These are phyloP conservation scores for Stegastes partitus DNA, from an alignment of 2,113 vertebrate species.

Conservation along the genomic window DNA sequence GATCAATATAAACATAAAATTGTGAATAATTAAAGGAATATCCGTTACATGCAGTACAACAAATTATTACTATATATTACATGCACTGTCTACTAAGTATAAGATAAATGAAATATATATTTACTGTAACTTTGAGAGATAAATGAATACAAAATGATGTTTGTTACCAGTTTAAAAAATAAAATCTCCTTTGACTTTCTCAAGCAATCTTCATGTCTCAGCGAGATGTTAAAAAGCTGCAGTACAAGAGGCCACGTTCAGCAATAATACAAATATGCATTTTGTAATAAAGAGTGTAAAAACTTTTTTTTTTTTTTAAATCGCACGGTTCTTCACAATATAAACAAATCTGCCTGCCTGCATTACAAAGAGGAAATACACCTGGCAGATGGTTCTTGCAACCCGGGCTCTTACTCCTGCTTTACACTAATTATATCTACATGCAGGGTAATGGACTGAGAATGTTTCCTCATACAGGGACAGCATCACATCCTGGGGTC, in stretches of 20 bases:
- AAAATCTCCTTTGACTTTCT: neutral
- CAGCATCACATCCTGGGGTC: conserved; percentile 64
- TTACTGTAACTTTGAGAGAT: neutral
- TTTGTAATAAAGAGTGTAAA: conserved; percentile 26
- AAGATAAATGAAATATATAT: neutral
- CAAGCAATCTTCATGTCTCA: conserved; percentile 10
- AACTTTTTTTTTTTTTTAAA: too few species aligned
- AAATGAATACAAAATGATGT: conserved; percentile 4
- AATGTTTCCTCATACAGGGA: conserved; percentile 72
- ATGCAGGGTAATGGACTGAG: conserved; percentile 80
- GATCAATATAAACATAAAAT: conserved; percentile 4
- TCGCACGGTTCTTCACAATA: conserved; percentile 19
- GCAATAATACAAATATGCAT: conserved; percentile 14
- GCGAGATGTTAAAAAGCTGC: conserved; percentile 10
- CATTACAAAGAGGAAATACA: conserved; percentile 64
- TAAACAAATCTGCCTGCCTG: conserved; percentile 52
- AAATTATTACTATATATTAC: neutral
- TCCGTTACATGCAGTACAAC: neutral
- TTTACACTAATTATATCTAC: conserved; percentile 79
- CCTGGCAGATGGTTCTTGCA: conserved; percentile 77
- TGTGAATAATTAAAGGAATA: conserved; percentile 5
- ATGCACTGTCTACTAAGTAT: neutral
- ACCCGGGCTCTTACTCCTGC: conserved; percentile 65
- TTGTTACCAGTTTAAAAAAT: neutral
- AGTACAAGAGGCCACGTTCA: conserved; percentile 20